Evolutionary conservation across 2,113 vertebrate species (phyloP).

Genomic region (Forbesichthys agassizii): DNA sequence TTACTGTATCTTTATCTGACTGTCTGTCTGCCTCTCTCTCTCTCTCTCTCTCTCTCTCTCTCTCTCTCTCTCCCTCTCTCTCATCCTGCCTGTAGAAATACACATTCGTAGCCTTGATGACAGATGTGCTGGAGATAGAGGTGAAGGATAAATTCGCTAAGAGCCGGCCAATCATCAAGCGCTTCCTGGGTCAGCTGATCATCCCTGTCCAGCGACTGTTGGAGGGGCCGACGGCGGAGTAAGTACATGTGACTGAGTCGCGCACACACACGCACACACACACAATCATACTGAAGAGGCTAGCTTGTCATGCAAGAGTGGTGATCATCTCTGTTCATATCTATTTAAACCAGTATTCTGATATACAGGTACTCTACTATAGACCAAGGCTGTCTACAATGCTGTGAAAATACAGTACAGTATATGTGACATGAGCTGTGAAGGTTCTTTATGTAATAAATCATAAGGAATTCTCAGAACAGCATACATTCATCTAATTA

Average conservation of each 20-base stretch:
- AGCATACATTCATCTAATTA: too few relatives aligned
- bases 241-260: conserved; percentile 85
- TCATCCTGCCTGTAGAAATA: conserved; percentile 82
- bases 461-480: too few relatives aligned
- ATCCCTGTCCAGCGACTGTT: conserved; percentile 94
- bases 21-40: not conserved
- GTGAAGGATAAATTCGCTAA: conserved; percentile 99
- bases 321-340: too few relatives aligned
- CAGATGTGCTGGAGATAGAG: conserved; percentile 97
- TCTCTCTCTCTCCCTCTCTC: not conserved
- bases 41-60: conserved; percentile 1
- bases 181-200: conserved; percentile 95
- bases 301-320: too few relatives aligned
- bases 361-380: too few relatives aligned
- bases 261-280: not conserved
- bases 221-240: conserved; percentile 67
- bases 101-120: conserved; percentile 96
- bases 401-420: too few relatives aligned
- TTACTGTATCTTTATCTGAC: too few relatives aligned
- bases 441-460: too few relatives aligned
- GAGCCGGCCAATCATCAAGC: conserved; percentile 98
- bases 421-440: too few relatives aligned
- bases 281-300: too few relatives aligned
- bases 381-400: too few relatives aligned
- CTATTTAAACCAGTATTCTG: too few relatives aligned